Percentiles rank a stretch among this genome's conserved stretches.
Conservation (phyloP, 2,888 invertebrate genomes). For the Xestia xanthographa region DNA sequence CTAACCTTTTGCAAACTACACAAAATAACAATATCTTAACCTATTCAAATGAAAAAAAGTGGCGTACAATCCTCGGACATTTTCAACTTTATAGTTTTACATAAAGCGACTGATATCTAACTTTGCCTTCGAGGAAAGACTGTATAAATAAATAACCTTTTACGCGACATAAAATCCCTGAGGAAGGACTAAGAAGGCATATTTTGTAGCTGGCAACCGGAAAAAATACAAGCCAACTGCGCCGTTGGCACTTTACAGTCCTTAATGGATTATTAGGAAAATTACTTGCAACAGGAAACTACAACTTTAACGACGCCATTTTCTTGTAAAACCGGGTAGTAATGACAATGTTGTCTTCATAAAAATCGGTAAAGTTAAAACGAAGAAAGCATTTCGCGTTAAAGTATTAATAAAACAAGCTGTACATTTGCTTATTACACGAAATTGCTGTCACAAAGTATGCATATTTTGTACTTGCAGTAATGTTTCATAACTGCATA, state of each 20-base stretch:
- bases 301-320: conserved; percentile 43
- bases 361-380: conserved; percentile 57
- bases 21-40: not conserved
- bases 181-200: conserved; percentile 17
- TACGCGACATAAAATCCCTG: conserved; percentile 39
- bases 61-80: not conserved
- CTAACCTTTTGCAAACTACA: not conserved
- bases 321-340: conserved; percentile 33
- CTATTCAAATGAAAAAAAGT: not conserved
- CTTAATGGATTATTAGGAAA: conserved; percentile 58
- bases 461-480: conserved; percentile 28
- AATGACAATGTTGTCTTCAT: conserved; percentile 55
- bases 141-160: conserved; percentile 35
- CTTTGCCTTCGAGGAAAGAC: not conserved
- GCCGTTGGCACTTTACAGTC: conserved; percentile 5
- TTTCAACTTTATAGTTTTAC: conserved; percentile 24
- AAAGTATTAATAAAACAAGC: conserved; percentile 37
- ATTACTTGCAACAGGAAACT: conserved; percentile 53
- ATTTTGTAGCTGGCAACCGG: conserved; percentile 32
- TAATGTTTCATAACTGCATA: conserved; percentile 35
- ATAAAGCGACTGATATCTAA: conserved; percentile 26
- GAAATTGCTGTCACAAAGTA: not conserved
- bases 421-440: not conserved
- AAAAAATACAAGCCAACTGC: conserved; percentile 31
- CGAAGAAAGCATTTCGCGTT: conserved; percentile 10